phyloP scores from a whole-genome alignment of 2,113 vertebrate species.

The Paedocypris sp. region DNA sequence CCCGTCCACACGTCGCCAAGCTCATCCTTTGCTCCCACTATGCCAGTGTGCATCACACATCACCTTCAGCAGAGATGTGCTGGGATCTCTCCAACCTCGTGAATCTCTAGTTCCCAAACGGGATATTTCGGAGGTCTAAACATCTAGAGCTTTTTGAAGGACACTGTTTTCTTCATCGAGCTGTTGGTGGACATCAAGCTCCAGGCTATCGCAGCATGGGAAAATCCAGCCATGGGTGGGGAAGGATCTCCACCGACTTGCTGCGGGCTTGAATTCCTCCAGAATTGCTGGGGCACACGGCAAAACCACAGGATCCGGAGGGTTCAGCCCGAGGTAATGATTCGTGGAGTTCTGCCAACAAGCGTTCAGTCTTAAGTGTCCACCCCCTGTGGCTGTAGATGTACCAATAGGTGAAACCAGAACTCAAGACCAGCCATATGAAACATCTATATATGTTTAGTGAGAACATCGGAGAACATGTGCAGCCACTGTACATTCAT shows the following conservation, averaged over 20 bases:
- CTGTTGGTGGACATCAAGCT: slow-evolving; percentile 8
- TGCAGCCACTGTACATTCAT: too few relatives aligned
- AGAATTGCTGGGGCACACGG: slow-evolving; percentile 48
- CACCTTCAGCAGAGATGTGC: slow-evolving; percentile 26
- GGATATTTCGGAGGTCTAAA: too few relatives aligned
- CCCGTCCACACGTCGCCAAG: slow-evolving; percentile 46
- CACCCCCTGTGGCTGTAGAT: neutral
- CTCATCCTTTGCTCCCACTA: slow-evolving; percentile 35
- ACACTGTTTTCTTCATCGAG: too few relatives aligned
- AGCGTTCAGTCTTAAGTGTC: neutral
- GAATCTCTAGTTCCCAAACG: neutral
- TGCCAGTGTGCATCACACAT: neutral
- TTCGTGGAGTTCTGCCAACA: neutral
- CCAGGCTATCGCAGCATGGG: slow-evolving; percentile 46
- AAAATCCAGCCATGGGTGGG: slow-evolving; percentile 51
- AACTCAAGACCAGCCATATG: neutral
- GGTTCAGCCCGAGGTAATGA: slow-evolving; percentile 59
- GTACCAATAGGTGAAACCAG: neutral
- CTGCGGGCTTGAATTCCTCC: slow-evolving; percentile 53
- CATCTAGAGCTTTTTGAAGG: too few relatives aligned
- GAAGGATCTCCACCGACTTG: slow-evolving; percentile 50
- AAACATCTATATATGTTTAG: neutral
- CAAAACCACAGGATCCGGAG: slow-evolving; percentile 43
- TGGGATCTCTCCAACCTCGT: too few relatives aligned
- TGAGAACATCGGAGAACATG: too few relatives aligned